Evolutionary conservation across 1,140 invertebrate genomes (phyloP).

Genomic region (Nasonia giraulti): DNA sequence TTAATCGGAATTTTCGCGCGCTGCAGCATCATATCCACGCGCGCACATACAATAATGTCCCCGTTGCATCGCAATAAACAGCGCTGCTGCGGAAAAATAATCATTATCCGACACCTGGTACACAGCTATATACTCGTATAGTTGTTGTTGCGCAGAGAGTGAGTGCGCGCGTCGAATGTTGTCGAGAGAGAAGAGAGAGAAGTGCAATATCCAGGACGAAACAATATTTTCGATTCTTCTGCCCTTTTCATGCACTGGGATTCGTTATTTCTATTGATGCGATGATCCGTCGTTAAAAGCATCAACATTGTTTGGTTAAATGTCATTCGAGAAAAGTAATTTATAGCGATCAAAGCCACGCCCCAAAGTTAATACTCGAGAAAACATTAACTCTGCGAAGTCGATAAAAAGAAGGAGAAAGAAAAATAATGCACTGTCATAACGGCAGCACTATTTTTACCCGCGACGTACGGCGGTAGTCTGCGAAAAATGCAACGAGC

Average conservation of each 20-base stretch:
- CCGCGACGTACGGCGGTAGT: background rate
- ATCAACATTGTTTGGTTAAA: too few relatives aligned
- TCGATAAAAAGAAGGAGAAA: background rate
- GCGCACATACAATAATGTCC: constrained; percentile 23
- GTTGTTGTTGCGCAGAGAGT: background rate
- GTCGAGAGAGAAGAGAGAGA: background rate
- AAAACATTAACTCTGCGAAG: background rate
- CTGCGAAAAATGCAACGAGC: background rate
- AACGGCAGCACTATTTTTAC: background rate
- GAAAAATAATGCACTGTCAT: background rate
- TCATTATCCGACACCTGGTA: background rate
- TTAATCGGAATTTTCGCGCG: constrained; percentile 42
- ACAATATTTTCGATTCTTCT: background rate
- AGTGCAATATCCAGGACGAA: background rate
- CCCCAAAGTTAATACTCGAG: too few relatives aligned
- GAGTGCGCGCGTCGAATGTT: background rate
- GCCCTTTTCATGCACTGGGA: too few relatives aligned
- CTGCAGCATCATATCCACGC: background rate
- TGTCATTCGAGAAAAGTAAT: too few relatives aligned
- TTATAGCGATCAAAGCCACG: too few relatives aligned
- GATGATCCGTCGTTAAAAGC: too few relatives aligned
- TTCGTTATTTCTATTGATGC: too few relatives aligned
- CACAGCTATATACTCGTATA: background rate
- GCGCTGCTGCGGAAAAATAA: background rate
- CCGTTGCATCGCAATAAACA: constrained; percentile 13